A percentile compares a stretch with the other conserved stretches of the same genome.
These are phyloP conservation scores for Leptinotarsa haldemani DNA, from an alignment of 2,888 invertebrate species.

Conservation along the genomic window DNA sequence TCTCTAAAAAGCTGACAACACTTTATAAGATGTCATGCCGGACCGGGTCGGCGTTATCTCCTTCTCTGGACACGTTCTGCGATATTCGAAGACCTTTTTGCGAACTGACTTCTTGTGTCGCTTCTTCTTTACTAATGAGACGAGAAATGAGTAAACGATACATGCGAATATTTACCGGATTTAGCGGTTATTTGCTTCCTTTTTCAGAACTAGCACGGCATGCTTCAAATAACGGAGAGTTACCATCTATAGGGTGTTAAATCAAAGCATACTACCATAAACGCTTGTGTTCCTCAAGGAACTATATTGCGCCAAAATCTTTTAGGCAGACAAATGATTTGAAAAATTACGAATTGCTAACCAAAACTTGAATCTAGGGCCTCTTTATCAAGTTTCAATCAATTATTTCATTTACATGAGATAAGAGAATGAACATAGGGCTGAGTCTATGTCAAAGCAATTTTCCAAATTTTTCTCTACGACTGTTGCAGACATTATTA, in stretches of 20 bases:
- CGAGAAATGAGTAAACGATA: constrained; percentile 31
- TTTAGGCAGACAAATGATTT: no score
- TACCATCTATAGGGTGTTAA: background rate
- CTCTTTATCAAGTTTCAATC: no score
- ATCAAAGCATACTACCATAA: no score
- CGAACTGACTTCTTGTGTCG: constrained; percentile 41
- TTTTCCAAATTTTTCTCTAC: no score
- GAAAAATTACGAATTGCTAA: no score
- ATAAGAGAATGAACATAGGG: no score
- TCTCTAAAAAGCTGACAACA: constrained; percentile 56
- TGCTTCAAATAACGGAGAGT: background rate
- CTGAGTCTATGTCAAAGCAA: no score
- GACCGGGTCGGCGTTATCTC: constrained; percentile 49
- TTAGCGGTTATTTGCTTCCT: background rate
- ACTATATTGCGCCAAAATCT: no score
- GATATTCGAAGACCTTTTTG: constrained; percentile 42
- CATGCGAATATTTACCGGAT: constrained; percentile 13
- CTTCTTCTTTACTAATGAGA: constrained; percentile 45
- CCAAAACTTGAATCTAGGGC: no score
- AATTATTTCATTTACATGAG: no score
- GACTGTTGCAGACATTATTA: no score
- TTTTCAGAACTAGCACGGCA: background rate
- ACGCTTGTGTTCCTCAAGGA: no score
- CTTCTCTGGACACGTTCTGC: constrained; percentile 46
- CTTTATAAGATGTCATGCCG: constrained; percentile 56